phyloP scores from a whole-genome alignment of 2,113 vertebrate genomes.

The Callorhinus ursinus region DNA sequence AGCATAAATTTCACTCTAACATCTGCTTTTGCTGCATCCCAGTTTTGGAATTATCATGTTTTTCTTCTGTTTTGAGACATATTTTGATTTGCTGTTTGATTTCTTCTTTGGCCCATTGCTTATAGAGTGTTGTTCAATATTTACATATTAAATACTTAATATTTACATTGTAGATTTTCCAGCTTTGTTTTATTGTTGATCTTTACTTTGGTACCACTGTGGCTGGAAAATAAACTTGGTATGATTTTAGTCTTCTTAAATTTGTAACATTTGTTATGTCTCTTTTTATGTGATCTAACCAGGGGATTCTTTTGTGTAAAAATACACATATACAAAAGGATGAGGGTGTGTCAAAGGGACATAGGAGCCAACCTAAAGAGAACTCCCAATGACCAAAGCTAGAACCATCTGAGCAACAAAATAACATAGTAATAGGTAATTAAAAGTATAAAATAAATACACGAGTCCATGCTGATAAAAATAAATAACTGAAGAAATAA shows the following conservation, averaged over 20 bases:
- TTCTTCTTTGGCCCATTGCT: neutral
- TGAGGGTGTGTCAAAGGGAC: neutral
- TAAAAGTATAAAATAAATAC: conserved; percentile 20
- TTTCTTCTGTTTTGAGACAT: neutral
- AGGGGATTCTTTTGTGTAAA: neutral
- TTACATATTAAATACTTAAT: neutral
- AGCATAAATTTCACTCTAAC: neutral
- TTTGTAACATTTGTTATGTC: neutral
- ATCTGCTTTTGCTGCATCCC: neutral
- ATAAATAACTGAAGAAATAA: neutral
- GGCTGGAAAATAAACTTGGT: neutral
- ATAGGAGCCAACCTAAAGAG: neutral
- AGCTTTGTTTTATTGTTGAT: neutral
- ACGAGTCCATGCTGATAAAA: neutral
- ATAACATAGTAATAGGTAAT: neutral
- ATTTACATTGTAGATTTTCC: neutral
- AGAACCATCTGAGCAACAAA: neutral
- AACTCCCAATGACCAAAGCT: neutral
- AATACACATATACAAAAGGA: neutral
- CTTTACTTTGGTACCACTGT: neutral
- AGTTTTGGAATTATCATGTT: neutral
- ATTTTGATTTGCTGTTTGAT: neutral
- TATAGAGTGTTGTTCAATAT: neutral
- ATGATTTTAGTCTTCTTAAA: neutral
- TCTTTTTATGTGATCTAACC: neutral